Evolutionary conservation across 1,140 invertebrate genomes (phyloP), one percentile per base, ranked within the genome.

Genomic region (Scaptomyza graminum): DNA sequence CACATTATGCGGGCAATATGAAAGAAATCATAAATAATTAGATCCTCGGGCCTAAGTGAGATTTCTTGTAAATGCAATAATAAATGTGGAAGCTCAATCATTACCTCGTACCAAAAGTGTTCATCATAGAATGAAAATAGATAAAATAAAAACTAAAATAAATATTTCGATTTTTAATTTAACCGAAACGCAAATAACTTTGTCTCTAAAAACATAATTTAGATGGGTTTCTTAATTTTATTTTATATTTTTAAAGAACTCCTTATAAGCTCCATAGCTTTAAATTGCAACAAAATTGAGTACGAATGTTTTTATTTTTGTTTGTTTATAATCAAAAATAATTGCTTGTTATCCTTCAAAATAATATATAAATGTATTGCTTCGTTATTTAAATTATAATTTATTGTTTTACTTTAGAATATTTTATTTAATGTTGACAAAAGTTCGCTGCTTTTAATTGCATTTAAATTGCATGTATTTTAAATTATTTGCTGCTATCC

Each of bases 11-110:
- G 68, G 73, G 55, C 50, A 66, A 72, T 75, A 55, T 46, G 60
- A 51, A 55, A 66, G 28, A 74, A 70, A 74, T 77, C 65, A 74
- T 70, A 70, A 74, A 64, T 74, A 74, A 77, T 77, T 74, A 74
- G 60, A 69, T 55, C 39, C 37, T 18, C 18, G 6, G 28, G 54
- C 60, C 59, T 64, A 50, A 59, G 60, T 60, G 60, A 69, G 54
- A 65, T 65, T 77, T 70, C 55, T 70, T 74, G 54, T 65, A 49
- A 22, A 22, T 22, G 55, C 41, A 41, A 44, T 54, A 59, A 46
- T 47, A 41, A 56, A 37, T n/a, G 22, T 6, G 28, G 16, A 60
- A 55, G 47, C 22, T 54, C 34, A 66, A 22, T 47, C 12, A n/a
- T 60, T 44, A 60, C 44, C 57, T 60, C 47, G 44, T 8, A 0